These are phyloP conservation scores for Lucilia cuprina DNA, from an alignment of 1,140 invertebrate genomes.

Conservation along the genomic window DNA sequence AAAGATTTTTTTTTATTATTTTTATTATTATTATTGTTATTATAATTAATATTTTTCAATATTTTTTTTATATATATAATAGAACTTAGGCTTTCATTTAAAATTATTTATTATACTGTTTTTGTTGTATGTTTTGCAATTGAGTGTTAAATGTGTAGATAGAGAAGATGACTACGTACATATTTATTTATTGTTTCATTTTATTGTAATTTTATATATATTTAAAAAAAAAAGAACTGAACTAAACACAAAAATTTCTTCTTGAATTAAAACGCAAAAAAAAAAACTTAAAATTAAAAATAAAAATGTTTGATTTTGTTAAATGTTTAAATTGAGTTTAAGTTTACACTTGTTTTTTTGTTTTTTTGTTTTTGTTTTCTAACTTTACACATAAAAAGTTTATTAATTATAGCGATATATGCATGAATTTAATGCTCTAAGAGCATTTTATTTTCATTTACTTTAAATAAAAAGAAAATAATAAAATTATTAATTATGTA, in stretches of 20 bases:
- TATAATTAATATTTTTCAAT: neutral
- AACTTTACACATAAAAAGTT: no score
- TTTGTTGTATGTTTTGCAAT: neutral
- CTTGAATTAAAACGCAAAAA: neutral
- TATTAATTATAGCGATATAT: no score
- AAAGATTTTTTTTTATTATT: constrained; percentile 6
- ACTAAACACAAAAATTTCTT: neutral
- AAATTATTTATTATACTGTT: neutral
- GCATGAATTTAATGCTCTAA: no score
- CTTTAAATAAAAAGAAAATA: no score
- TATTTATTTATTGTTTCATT: neutral
- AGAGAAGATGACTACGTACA: no score
- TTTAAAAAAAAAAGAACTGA: neutral
- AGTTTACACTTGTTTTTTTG: no score
- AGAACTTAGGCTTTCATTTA: neutral
- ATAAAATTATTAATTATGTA: neutral
- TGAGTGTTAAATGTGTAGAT: neutral
- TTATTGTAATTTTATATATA: neutral
- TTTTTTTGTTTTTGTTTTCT: no score
- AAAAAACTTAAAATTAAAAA: neutral
- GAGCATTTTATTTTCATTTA: no score
- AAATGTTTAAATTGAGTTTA: no score
- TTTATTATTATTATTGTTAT: neutral
- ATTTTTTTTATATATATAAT: neutral
- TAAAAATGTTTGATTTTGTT: no score